Evolutionary conservation across 1,140 invertebrate species (phyloP), one percentile per base, ranked within the genome.

Genomic region (Cepaea nemoralis): DNA sequence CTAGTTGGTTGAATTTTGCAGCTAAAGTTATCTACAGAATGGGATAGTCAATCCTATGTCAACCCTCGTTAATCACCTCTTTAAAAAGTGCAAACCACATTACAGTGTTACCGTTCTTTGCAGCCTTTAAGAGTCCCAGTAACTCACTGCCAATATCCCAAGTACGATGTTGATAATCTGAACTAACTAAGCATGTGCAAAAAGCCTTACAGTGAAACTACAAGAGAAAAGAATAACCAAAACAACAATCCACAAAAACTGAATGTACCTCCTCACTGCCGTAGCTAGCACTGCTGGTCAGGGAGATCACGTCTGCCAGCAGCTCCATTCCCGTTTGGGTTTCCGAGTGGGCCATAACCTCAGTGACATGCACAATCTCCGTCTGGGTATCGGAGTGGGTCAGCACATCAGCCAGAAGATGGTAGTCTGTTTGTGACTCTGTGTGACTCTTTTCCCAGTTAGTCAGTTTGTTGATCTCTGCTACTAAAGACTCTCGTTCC

Each of bases 211-310:
- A n/a, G n/a, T n/a, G n/a, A n/a, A n/a, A n/a, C n/a, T n/a, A n/a
- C n/a, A n/a, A n/a, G n/a, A n/a, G n/a, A 45, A 45, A 45, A 10
- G 19, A 45, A 45, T 45, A 45, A 45, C 8, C 42, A 45, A 45
- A 45, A 19, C 8, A 45, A 45, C n/a, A n/a, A 45, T 45, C 8
- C 42, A 19, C 8, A 45, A 59, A n/a, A 59, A 24, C 16, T 74
- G 12, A 14, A 74, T 14, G 2, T 76, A 80, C 77, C 42, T 80
- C 77, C 31, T 80, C 77, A 48, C 66, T 80, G 45, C 77, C 67
- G 42, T 80, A 70, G 67, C 77, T 80, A n/a, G 67, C 67, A 71
- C 77, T 80, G 67, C 77, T 80, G 27, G 63, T 80, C 19, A 80
- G 67, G 24, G 77, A 80, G 66, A 80, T 80, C 22, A 80, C 77